phyloP scores from a whole-genome alignment of 2,888 invertebrate species.

The Parasteatoda lunata region DNA sequence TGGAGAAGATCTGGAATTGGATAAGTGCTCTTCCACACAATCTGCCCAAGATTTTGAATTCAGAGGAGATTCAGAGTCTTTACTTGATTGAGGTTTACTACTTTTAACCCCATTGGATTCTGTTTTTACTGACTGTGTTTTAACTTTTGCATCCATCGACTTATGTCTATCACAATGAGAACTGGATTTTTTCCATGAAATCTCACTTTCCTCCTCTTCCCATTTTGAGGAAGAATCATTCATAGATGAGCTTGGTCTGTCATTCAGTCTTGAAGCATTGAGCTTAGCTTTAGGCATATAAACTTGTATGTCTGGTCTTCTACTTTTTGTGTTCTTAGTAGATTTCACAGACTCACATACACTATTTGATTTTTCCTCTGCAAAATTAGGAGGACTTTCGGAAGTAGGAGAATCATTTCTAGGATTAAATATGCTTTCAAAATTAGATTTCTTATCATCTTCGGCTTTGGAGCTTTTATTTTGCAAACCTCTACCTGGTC shows the following conservation, averaged over 20 bases:
- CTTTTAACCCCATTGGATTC: neutral
- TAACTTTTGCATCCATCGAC: neutral
- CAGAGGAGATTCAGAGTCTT: neutral
- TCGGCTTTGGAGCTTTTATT: conserved; percentile 38
- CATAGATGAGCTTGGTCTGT: conserved; percentile 2
- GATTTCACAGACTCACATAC: neutral
- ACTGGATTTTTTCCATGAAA: neutral
- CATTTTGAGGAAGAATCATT: neutral
- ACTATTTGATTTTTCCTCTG: neutral
- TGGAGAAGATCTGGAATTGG: conserved; percentile 32
- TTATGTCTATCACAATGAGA: neutral
- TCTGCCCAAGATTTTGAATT: conserved; percentile 34
- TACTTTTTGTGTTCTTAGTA: conserved; percentile 27
- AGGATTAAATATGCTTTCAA: neutral
- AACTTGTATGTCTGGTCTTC: conserved; percentile 58
- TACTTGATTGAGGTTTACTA: neutral
- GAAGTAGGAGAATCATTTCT: neutral
- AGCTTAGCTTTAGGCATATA: conserved; percentile 59
- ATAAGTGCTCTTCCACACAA: conserved; percentile 38
- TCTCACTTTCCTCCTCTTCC: neutral
- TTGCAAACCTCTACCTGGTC: conserved; percentile 84
- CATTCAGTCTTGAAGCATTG: conserved; percentile 10
- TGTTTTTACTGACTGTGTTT: neutral
- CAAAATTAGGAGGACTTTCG: neutral
- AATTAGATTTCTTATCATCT: neutral